phyloP scores from a whole-genome alignment of 1,140 invertebrate genomes.

The Callitettix versicolor region DNA sequence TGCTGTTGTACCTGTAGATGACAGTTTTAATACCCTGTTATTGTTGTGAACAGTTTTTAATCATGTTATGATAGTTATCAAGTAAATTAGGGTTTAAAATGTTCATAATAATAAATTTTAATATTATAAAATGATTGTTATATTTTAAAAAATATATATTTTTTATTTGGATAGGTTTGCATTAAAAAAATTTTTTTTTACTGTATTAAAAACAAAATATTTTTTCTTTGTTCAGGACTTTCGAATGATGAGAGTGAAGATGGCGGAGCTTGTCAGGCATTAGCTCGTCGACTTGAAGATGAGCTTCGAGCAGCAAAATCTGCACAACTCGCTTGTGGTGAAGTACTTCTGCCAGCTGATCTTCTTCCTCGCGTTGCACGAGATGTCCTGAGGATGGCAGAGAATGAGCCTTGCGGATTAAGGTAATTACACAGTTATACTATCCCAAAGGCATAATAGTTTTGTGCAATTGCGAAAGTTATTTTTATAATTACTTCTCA shows the following conservation, averaged over 20 bases:
- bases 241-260: slow-evolving; percentile 14
- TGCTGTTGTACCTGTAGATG: too few species aligned
- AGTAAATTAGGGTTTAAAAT: too few species aligned
- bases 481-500: background rate
- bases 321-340: slow-evolving; percentile 62
- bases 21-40: too few species aligned
- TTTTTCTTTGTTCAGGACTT: background rate
- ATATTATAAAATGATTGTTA: too few species aligned
- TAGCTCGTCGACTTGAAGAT: slow-evolving; percentile 54
- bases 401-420: slow-evolving; percentile 74
- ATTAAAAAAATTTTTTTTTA: too few species aligned
- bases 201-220: too few species aligned
- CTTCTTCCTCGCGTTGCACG: slow-evolving; percentile 60
- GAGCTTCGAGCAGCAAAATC: slow-evolving; percentile 66
- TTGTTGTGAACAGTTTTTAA: too few species aligned
- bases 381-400: slow-evolving; percentile 65
- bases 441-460: background rate
- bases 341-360: slow-evolving; percentile 68
- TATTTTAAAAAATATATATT: too few species aligned
- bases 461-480: background rate
- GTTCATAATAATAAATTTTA: too few species aligned
- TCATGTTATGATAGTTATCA: too few species aligned
- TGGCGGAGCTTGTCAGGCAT: slow-evolving; percentile 24
- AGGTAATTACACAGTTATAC: slow-evolving; percentile 30
- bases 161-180: too few species aligned